Conservation (phyloP, 1,140 invertebrate species). For the Nomia melanderi region DNA sequence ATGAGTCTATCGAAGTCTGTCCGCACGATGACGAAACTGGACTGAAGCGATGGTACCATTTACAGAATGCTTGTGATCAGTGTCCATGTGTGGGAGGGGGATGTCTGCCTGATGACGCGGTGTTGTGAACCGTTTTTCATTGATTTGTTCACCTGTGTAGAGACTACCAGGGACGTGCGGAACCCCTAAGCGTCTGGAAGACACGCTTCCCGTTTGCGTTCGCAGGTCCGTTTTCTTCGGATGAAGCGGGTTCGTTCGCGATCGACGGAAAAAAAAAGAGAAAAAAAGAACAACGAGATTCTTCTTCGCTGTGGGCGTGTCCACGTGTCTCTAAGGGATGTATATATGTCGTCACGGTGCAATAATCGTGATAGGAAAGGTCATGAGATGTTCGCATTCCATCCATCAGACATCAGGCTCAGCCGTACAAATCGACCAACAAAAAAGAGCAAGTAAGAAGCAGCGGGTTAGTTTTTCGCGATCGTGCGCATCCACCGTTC, state of each 20-base stretch:
- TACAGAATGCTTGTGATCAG: not conserved
- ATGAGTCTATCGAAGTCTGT: not conserved
- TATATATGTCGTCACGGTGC: not conserved
- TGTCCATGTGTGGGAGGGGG: conserved; percentile 17
- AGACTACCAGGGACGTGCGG: not conserved
- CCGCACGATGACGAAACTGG: not conserved
- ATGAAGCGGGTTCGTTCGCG: not conserved
- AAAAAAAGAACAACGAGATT: not conserved
- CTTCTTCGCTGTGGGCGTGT: not conserved
- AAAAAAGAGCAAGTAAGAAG: conserved; percentile 8
- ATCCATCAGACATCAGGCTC: conserved; percentile 4
- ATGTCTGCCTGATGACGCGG: conserved; percentile 5
- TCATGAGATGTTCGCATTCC: conserved; percentile 9
- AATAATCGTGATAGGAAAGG: not conserved
- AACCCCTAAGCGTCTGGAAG: not conserved
- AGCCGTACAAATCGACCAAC: not conserved
- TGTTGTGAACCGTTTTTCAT: conserved; percentile 16
- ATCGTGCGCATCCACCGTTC: conserved; percentile 67
- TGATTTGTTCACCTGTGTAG: not conserved
- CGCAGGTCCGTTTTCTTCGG: not conserved
- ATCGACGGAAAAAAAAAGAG: not conserved
- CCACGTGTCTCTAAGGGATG: not conserved
- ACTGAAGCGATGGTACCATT: not conserved
- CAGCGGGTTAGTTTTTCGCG: conserved; percentile 76
- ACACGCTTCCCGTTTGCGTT: not conserved